phyloP scores from a whole-genome alignment of 2,888 invertebrate species.

The Mycalesis mineus region DNA sequence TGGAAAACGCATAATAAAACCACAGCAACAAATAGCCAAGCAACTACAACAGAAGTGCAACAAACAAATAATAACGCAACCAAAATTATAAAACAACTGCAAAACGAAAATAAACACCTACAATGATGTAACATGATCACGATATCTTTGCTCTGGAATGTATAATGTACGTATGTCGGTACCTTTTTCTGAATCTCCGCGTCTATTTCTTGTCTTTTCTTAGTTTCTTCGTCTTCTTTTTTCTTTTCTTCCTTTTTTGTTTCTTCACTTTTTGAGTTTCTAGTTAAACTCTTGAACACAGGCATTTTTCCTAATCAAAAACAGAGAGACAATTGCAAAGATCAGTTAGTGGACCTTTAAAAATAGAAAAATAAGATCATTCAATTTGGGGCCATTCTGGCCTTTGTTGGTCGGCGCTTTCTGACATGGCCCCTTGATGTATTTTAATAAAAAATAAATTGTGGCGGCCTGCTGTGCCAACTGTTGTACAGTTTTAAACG shows the following conservation, averaged over 20 bases:
- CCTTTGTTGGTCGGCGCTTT: too few relatives aligned
- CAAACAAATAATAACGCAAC: background rate
- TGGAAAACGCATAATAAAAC: background rate
- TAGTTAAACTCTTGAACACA: constrained; percentile 80
- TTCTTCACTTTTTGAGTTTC: constrained; percentile 62
- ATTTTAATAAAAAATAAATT: too few relatives aligned
- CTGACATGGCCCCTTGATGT: too few relatives aligned
- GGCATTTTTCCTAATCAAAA: constrained; percentile 82
- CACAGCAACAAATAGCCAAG: background rate
- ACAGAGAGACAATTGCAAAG: background rate
- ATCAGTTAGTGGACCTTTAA: background rate
- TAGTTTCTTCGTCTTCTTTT: constrained; percentile 59
- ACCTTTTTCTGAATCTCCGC: constrained; percentile 76
- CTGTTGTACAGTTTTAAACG: too few relatives aligned
- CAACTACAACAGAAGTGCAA: background rate
- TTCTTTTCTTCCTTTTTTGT: constrained; percentile 64
- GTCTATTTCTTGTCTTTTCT: constrained; percentile 73
- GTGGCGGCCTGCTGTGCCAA: too few relatives aligned
- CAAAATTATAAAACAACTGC: background rate
- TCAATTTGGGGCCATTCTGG: too few relatives aligned
- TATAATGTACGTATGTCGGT: too few relatives aligned
- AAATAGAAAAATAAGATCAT: too few relatives aligned
- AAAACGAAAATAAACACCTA: background rate
- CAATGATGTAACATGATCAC: background rate
- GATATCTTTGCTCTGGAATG: background rate